phyloP scores from a whole-genome alignment of 2,797 vertebrate genomes.

The Micropoecilia bifurca region DNA sequence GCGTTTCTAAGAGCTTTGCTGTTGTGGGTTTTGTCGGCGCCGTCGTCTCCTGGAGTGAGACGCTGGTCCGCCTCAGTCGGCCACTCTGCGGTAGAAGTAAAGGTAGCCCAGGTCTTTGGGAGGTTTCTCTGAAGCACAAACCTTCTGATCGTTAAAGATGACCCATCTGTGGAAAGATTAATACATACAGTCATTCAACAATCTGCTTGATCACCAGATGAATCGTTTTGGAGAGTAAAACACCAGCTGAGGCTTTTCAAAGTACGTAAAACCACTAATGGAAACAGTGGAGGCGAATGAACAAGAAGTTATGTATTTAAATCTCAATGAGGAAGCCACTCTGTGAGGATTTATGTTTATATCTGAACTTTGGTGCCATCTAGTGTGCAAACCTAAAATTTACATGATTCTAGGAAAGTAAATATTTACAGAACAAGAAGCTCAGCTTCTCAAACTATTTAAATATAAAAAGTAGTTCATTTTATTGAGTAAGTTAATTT shows the following conservation, averaged over 20 bases:
- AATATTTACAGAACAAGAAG: neutral
- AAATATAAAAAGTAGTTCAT: neutral
- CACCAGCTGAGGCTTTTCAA: neutral
- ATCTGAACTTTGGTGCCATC: constrained; percentile 55
- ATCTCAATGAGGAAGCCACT: neutral
- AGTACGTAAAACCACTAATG: neutral
- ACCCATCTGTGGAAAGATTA: constrained; percentile 87
- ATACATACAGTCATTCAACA: neutral
- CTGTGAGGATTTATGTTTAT: neutral
- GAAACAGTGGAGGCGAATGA: neutral
- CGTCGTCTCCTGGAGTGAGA: constrained; percentile 21
- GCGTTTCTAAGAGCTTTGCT: constrained; percentile 69
- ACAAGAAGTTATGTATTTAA: neutral
- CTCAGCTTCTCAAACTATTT: neutral
- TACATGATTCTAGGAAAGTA: neutral
- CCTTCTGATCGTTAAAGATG: constrained; percentile 99
- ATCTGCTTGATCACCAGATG: neutral
- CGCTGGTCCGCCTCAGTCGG: constrained; percentile 82
- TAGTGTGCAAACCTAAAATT: constrained; percentile 35
- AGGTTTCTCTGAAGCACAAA: constrained; percentile 98
- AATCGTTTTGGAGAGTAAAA: neutral
- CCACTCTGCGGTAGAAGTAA: constrained; percentile 95
- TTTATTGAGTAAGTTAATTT: neutral
- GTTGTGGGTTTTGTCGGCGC: constrained; percentile 38
- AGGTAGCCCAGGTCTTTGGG: constrained; percentile 99